A percentile compares a stretch with the other conserved stretches of the same genome.
phyloP scores from a whole-genome alignment of 1,140 invertebrate genomes.

The Matsumurasca onukii region DNA sequence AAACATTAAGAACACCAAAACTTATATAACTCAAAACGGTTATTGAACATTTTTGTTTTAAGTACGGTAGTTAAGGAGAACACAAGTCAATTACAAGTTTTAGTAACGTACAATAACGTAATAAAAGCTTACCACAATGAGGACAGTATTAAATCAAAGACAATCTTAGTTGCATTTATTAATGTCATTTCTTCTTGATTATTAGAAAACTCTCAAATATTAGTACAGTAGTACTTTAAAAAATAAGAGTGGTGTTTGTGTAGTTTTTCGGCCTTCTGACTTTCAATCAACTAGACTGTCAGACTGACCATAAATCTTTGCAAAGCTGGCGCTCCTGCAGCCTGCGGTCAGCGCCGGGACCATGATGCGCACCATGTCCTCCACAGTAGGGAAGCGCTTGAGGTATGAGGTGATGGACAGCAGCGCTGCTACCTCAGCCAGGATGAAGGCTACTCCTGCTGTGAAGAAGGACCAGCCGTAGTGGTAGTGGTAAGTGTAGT shows the following conservation, averaged over 20 bases:
- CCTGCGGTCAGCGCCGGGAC: constrained; percentile 61
- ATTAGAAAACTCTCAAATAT: background rate
- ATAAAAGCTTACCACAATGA: too few species aligned
- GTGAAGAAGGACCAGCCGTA: constrained; percentile 74
- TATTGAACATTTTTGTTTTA: too few species aligned
- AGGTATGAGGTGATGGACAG: constrained; percentile 61
- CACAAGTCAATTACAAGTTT: too few species aligned
- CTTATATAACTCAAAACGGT: too few species aligned
- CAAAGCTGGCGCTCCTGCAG: constrained; percentile 39
- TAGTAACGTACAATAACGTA: too few species aligned
- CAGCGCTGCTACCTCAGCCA: constrained; percentile 64
- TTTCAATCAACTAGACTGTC: too few species aligned
- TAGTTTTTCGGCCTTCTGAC: background rate
- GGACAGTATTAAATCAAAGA: too few species aligned
- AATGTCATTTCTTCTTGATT: background rate
- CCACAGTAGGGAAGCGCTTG: constrained; percentile 60
- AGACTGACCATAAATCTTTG: constrained; percentile 23
- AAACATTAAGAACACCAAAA: too few species aligned
- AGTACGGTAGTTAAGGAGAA: too few species aligned
- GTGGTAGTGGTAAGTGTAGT: constrained; percentile 54
- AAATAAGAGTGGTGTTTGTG: background rate
- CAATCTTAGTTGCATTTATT: background rate
- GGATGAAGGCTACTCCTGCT: constrained; percentile 63
- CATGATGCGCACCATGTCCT: constrained; percentile 65
- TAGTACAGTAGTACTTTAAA: background rate